Percentiles rank a stretch among this genome's conserved stretches.
phyloP scores from a whole-genome alignment of 2,113 vertebrate genomes.

The Festucalex cinctus region DNA sequence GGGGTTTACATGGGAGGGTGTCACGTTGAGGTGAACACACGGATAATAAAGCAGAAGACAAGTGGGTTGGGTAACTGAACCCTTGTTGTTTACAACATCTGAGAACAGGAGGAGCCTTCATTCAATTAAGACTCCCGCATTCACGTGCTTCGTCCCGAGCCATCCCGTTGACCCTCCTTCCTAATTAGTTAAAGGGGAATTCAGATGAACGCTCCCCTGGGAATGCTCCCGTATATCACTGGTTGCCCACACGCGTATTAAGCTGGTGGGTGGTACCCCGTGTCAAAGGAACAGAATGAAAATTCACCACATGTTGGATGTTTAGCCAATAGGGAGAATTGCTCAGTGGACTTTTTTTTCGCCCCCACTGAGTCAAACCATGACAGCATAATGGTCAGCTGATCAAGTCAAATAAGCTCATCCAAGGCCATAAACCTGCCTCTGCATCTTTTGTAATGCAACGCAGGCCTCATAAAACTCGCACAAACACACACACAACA shows the following conservation, averaged over 20 bases:
- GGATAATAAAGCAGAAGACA: constrained; percentile 28
- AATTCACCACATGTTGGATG: constrained; percentile 15
- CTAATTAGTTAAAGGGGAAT: constrained; percentile 56
- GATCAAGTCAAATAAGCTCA: constrained; percentile 47
- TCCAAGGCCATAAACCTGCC: constrained; percentile 37
- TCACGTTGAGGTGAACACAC: constrained; percentile 22
- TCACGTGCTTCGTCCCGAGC: constrained; percentile 44
- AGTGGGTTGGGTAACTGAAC: constrained; percentile 26
- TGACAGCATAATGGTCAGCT: constrained; percentile 32
- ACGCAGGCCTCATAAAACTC: constrained; percentile 27
- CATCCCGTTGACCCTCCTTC: constrained; percentile 38
- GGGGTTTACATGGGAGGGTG: background rate
- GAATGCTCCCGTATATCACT: constrained; percentile 33
- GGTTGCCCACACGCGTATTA: constrained; percentile 17
- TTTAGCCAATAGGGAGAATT: constrained; percentile 23
- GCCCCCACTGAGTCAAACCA: constrained; percentile 8
- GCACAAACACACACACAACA: background rate
- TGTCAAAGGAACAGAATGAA: constrained; percentile 25
- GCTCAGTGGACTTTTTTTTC: constrained; percentile 24
- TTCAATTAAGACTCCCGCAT: constrained; percentile 61
- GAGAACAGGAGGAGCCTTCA: constrained; percentile 51
- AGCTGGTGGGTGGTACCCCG: background rate
- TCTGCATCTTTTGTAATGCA: constrained; percentile 33
- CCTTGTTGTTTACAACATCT: constrained; percentile 51
- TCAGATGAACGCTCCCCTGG: constrained; percentile 55